phyloP scores from a whole-genome alignment of 2,888 invertebrate genomes.

The Thereva unica region DNA sequence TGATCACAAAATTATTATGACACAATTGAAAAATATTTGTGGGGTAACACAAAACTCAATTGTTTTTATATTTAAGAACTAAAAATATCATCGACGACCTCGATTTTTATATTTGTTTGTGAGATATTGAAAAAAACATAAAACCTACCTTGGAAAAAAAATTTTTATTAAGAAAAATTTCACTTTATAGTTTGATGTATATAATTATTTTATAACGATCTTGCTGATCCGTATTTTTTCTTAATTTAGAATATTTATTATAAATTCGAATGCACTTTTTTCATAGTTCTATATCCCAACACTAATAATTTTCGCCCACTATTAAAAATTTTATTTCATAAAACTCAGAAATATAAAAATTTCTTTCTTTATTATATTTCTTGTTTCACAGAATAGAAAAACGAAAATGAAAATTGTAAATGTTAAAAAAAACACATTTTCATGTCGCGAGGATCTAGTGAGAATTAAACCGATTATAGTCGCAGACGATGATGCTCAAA shows the following conservation, averaged over 20 bases:
- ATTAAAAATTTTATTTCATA: too few relatives aligned
- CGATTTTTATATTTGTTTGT: background rate
- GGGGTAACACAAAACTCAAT: background rate
- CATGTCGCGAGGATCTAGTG: constrained; percentile 26
- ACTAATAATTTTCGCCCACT: too few relatives aligned
- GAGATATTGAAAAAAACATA: constrained; percentile 16
- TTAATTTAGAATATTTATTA: too few relatives aligned
- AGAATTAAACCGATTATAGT: constrained; percentile 2
- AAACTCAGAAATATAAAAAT: background rate
- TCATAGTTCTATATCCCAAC: too few relatives aligned
- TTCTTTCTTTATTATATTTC: constrained; percentile 16
- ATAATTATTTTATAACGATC: too few relatives aligned
- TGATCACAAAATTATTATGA: too few relatives aligned
- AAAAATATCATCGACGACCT: constrained; percentile 10
- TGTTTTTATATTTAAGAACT: constrained; percentile 4
- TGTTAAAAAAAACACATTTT: background rate
- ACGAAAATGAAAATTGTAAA: too few relatives aligned
- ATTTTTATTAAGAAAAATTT: background rate
- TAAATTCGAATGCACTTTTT: too few relatives aligned
- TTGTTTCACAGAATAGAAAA: constrained; percentile 14
- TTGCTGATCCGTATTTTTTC: too few relatives aligned
- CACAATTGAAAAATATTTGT: background rate
- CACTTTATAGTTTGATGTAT: too few relatives aligned
- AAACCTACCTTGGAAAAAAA: constrained; percentile 17
- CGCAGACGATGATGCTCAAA: background rate